phyloP scores from a whole-genome alignment of 1,140 invertebrate species.

The Dendroctonus valens region DNA sequence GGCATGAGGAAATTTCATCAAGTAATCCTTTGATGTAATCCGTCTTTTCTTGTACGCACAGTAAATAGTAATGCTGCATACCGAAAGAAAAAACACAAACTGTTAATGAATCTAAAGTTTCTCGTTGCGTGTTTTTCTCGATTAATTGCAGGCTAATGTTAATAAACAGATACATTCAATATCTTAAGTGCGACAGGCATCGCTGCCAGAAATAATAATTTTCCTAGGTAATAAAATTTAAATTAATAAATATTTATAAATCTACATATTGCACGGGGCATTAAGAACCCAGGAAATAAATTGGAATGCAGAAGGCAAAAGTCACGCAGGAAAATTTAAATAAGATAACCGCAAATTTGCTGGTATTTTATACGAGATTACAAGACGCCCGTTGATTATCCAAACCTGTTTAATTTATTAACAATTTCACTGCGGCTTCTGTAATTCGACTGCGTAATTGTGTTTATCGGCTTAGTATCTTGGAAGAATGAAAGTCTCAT shows the following conservation, averaged over 20 bases:
- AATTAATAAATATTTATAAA: constrained; percentile 17
- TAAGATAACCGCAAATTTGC: constrained; percentile 1
- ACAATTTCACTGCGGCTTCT: constrained; percentile 5
- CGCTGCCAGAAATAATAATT: too few species aligned
- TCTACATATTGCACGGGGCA: neutral
- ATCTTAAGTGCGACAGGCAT: too few species aligned
- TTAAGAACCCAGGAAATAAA: constrained; percentile 9
- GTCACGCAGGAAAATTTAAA: constrained; percentile 10
- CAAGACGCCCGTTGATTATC: constrained; percentile 7
- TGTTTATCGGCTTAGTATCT: neutral
- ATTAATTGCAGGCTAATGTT: too few species aligned
- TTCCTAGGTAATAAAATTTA: constrained; percentile 4
- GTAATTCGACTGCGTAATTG: constrained; percentile 1
- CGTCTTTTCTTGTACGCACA: too few species aligned
- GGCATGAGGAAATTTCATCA: too few species aligned
- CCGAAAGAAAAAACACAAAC: too few species aligned
- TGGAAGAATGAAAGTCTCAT: too few species aligned
- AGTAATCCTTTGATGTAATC: too few species aligned
- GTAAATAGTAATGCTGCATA: too few species aligned
- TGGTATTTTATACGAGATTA: constrained; percentile 4
- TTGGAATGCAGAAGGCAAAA: constrained; percentile 9
- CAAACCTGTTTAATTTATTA: constrained; percentile 5
- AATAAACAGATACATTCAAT: too few species aligned
- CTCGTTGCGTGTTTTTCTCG: too few species aligned
- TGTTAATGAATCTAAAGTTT: too few species aligned